Base-by-base conservation (phyloP, 2,888 invertebrate genomes). In the Lamproptera curius region DNA sequence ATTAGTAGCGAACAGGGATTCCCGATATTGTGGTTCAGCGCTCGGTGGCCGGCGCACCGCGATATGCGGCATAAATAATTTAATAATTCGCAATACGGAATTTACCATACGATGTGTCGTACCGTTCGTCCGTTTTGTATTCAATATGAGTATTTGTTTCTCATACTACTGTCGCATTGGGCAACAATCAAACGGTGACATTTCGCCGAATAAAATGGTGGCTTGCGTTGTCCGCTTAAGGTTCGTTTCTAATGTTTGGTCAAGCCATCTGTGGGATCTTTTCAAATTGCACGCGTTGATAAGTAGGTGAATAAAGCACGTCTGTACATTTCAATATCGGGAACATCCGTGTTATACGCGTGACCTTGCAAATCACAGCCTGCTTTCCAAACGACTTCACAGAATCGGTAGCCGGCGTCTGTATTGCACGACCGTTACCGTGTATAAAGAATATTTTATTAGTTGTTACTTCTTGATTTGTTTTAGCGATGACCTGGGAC, bases 361-460 rank as follows among this genome's bases (percentile, higher is more conserved):
- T 86, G 87, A 87, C 87, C 87, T 87, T 87, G 87, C 86, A 87
- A 86, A 86, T 86, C 86, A 86, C 86, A 84, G 81, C 82, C 86
- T 84, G 86, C 86, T 87, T 87, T 87, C 86, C 83, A 86, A 87
- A 86, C 85, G 80, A 81, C 81, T 87, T 86, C 86, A 75, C 66
- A 78, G 86, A 87, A 87, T 67, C 70, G 74, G 62, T 72, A 66
- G 72, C 71, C 76, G 75, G 75, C 81, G 80, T 76, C 78, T 82
- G 76, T 77, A 70, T 76, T 79, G 77, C 78, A 74, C 77, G 76
- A 75, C 74, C 60, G 67, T 70, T 70, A 73, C 68, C 65, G 61
- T 76, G 74, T 75, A 68, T 77, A 70, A 67, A 74, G 81, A 81
- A 83, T 65, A 77, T 79, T 65, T 76, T 76, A 80, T 77, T 72